These are phyloP conservation scores for Planococcus citri DNA, from an alignment of 1,140 invertebrate genomes.

Conservation along the genomic window DNA sequence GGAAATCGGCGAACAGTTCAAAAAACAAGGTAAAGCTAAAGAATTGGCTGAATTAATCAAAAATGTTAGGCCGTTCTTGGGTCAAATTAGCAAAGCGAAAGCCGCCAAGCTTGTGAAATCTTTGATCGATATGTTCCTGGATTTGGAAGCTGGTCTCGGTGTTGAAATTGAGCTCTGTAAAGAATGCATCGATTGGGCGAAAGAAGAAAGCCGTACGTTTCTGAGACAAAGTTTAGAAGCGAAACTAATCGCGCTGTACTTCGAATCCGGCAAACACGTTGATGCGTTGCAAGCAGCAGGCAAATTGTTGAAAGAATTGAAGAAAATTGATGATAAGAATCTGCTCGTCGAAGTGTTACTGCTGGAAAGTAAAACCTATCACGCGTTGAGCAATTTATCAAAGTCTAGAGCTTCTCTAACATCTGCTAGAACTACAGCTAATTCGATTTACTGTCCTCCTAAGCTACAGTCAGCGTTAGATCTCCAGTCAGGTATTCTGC, in stretches of 20 bases:
- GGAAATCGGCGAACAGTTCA: conserved; percentile 75
- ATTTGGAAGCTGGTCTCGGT: conserved; percentile 86
- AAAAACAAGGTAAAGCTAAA: conserved; percentile 83
- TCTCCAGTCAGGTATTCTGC: conserved; percentile 93
- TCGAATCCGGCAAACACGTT: conserved; percentile 79
- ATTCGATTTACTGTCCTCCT: conserved; percentile 97
- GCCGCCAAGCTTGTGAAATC: conserved; percentile 94
- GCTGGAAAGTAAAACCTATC: conserved; percentile 96
- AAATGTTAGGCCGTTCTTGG: conserved; percentile 84
- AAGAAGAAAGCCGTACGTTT: conserved; percentile 93
- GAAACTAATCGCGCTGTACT: conserved; percentile 83
- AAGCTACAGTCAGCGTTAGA: conserved; percentile 95
- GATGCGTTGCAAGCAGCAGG: conserved; percentile 75
- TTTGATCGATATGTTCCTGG: conserved; percentile 93
- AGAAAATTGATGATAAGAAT: conserved; percentile 99
- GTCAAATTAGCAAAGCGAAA: conserved; percentile 93
- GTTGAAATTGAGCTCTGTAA: conserved; percentile 79
- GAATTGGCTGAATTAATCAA: conserved; percentile 88
- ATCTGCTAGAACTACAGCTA: conserved; percentile 95
- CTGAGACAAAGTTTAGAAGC: conserved; percentile 91
- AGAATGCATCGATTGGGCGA: conserved; percentile 99
- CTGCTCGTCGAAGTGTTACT: conserved; percentile 92
- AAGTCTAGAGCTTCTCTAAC: conserved; percentile 95
- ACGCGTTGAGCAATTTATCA: conserved; percentile 90
- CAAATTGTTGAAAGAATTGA: conserved; percentile 80